Conservation (phyloP, 2,113 vertebrate species). For the Oryzias woworae region DNA sequence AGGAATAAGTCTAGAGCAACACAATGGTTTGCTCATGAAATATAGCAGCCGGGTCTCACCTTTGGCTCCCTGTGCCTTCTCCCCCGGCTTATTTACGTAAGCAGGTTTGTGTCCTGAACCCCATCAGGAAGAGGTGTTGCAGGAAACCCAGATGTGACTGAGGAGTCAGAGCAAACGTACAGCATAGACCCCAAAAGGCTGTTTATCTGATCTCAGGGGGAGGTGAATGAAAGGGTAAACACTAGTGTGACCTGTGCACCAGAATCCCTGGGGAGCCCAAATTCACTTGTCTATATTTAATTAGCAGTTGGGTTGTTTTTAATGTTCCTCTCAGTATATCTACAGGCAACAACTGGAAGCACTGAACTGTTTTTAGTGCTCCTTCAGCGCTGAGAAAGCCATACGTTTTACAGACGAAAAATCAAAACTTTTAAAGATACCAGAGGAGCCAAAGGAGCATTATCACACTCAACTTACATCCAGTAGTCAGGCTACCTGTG, state of each 20-base stretch:
- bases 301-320: no score
- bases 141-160: slow-evolving; percentile 65
- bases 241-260: slow-evolving; percentile 45
- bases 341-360: no score
- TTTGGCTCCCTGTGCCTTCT: slow-evolving; percentile 69
- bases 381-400: no score
- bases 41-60: slow-evolving; percentile 72
- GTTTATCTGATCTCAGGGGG: slow-evolving; percentile 36
- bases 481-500: no score
- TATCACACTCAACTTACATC: no score
- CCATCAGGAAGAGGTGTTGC: slow-evolving; percentile 75
- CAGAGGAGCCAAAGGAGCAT: no score
- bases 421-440: no score
- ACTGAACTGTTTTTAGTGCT: no score
- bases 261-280: slow-evolving; percentile 26
- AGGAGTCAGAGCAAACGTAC: slow-evolving; percentile 52
- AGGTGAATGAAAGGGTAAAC: slow-evolving; percentile 52
- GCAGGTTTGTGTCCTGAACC: slow-evolving; percentile 65
- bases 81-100: slow-evolving; percentile 72
- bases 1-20: slow-evolving; percentile 58
- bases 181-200: slow-evolving; percentile 53
- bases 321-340: no score
- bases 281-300: slow-evolving; percentile 1
- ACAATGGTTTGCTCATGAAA: slow-evolving; percentile 76
- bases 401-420: no score